Conservation (phyloP, 2,888 invertebrate species). For the Leptopilina syphax region DNA sequence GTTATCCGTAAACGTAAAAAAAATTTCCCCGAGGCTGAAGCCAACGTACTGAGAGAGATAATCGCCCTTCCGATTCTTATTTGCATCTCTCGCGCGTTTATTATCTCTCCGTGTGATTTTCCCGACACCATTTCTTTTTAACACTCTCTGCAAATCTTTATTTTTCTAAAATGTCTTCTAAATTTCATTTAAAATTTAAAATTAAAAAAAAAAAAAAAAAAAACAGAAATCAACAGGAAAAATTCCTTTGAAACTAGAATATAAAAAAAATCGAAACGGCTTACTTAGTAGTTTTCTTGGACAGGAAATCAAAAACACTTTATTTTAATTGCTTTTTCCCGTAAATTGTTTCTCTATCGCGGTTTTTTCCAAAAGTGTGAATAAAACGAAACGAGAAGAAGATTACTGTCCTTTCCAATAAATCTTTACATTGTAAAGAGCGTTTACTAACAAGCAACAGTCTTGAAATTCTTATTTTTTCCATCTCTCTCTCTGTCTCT, state of each 20-base stretch:
- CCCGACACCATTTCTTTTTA: slow-evolving; percentile 13
- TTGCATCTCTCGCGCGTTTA: slow-evolving; percentile 27
- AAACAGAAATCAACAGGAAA: no score
- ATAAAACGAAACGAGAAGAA: background rate
- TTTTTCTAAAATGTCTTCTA: no score
- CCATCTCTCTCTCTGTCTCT: no score
- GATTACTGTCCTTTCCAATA: slow-evolving; percentile 18
- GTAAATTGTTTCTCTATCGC: no score
- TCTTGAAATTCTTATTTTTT: background rate
- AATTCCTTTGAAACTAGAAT: no score
- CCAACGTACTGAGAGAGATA: slow-evolving; percentile 1
- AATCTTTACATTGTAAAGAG: background rate
- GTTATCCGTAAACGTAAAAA: background rate
- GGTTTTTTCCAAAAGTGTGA: background rate
- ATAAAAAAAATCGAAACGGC: no score
- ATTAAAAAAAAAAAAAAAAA: background rate
- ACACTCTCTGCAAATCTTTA: background rate
- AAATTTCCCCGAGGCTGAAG: slow-evolving; percentile 10
- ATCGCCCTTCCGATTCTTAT: slow-evolving; percentile 28
- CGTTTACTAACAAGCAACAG: slow-evolving; percentile 8
- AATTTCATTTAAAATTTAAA: no score
- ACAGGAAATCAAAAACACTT: no score
- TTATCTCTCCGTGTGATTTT: slow-evolving; percentile 16
- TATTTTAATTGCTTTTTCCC: no score
- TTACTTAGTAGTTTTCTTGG: no score